phyloP scores from a whole-genome alignment of 2,113 vertebrate species.

The Cyphomyrus plagiostoma region DNA sequence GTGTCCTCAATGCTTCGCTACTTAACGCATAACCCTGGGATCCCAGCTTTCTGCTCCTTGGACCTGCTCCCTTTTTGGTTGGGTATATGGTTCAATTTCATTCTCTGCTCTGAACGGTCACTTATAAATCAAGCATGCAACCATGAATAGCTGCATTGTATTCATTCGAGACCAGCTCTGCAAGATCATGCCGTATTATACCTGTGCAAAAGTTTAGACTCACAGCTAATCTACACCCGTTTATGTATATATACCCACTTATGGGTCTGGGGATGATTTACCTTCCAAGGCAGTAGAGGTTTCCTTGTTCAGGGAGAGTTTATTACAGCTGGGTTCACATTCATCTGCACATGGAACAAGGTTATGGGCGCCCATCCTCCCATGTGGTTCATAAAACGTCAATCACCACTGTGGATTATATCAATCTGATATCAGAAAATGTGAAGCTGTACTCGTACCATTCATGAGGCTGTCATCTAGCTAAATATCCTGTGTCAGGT shows the following conservation, averaged over 20 bases:
- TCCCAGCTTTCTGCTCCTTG: neutral
- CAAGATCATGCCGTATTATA: neutral
- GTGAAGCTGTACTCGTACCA: neutral
- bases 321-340: constrained; percentile 13
- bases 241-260: neutral
- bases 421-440: neutral
- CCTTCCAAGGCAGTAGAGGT: neutral
- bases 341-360: constrained; percentile 10
- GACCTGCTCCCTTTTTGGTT: neutral
- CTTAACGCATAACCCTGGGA: neutral
- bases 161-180: neutral
- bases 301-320: constrained; percentile 12
- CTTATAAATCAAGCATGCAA: neutral
- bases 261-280: constrained; percentile 2
- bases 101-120: neutral
- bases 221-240: neutral
- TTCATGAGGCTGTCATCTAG: neutral
- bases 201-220: neutral
- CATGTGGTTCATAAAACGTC: neutral
- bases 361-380: neutral
- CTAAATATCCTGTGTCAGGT: neutral
- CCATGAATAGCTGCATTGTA: neutral
- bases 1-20: neutral
- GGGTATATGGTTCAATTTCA: neutral
- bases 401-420: neutral